Evolutionary conservation across 2,888 invertebrate species (phyloP), one percentile per base, ranked within the genome.

Genomic region (Capitulum mitella): DNA sequence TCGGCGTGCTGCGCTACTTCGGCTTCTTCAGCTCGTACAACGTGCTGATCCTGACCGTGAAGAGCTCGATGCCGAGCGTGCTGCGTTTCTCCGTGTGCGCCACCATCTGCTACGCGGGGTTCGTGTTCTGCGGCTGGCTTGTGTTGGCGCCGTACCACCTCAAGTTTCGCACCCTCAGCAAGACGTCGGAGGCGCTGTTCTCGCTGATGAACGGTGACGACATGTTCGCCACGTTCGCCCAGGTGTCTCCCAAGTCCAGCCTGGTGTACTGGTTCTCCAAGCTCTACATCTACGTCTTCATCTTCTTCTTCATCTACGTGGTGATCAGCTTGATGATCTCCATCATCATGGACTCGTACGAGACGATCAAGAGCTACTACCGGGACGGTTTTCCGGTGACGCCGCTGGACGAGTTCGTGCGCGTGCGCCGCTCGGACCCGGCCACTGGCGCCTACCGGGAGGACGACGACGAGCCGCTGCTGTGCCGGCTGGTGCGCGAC

Each of bases 271-370:
- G 94, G 92, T 98, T 95, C 86, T 93, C 94, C 83, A 90, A 97
- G 78, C 89, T 97, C 54, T 99, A 98, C 87, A 88, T 99, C 81
- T 99, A 99, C 86, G 89, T 92, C 0, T 99, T 99, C 87, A 97
- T 98, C 84, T 93, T 94, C 81, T 89, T 99, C 82, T 99, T 97
- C 86, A 99, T 98, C 85, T 99, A 99, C 86, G 96, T 98, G 76
- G 95, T 99, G 61, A 89, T 99, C 78, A 97, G 96, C 87, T 90
- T 99, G 81, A 98, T 99, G 86, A 97, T 99, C 84, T 94, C 98
- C 32, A 95, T 99, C 80, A 98, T 99, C 82, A 97, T 98, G 93
- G 98, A 98, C 86, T 95, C 98, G 0, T 99, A 98, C 86, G 98
- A 98, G 86, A 97, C 97, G 0, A 96, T 99, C 78, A 98, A 78